These are phyloP conservation scores for Neoitamus cyanurus DNA, from an alignment of 2,888 invertebrate species.

Conservation along the genomic window DNA sequence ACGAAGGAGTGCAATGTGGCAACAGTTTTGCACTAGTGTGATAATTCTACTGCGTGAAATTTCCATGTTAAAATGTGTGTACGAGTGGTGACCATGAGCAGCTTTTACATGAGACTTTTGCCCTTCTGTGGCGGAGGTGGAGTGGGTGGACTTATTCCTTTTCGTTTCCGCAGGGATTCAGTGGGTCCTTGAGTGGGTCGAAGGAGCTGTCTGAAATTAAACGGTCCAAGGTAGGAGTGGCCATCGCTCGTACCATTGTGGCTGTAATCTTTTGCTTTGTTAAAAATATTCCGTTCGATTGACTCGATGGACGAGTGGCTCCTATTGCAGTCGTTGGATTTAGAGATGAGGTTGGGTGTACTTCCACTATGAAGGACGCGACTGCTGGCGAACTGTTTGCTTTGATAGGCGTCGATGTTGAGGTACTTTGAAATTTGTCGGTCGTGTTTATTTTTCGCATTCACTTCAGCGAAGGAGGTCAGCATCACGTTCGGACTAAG, in stretches of 20 bases:
- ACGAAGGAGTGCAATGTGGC: background rate
- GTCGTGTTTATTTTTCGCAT: background rate
- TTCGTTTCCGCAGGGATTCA: slow-evolving; percentile 75
- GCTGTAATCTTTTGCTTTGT: slow-evolving; percentile 48
- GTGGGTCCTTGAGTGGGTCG: slow-evolving; percentile 76
- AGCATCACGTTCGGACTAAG: slow-evolving; percentile 49
- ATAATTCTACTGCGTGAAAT: background rate
- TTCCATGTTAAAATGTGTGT: background rate
- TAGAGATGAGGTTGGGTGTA: slow-evolving; percentile 44
- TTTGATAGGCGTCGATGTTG: slow-evolving; percentile 51
- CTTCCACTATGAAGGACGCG: slow-evolving; percentile 23
- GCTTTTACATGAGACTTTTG: slow-evolving; percentile 50
- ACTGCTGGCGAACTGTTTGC: slow-evolving; percentile 10
- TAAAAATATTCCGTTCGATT: slow-evolving; percentile 54
- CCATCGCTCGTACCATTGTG: slow-evolving; percentile 53
- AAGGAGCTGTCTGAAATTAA: slow-evolving; percentile 75
- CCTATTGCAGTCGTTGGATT: background rate
- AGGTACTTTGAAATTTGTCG: slow-evolving; percentile 50
- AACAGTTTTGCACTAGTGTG: background rate
- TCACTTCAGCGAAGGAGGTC: slow-evolving; percentile 52
- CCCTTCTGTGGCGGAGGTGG: slow-evolving; percentile 59
- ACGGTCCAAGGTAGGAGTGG: slow-evolving; percentile 72
- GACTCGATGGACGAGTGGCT: slow-evolving; percentile 52
- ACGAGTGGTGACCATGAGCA: background rate
- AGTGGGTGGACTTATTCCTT: slow-evolving; percentile 68